These are phyloP conservation scores for Hydra vulgaris DNA, from an alignment of 30 jellyfish, hydroid and myxozoan genomes.

Conservation along the genomic window DNA sequence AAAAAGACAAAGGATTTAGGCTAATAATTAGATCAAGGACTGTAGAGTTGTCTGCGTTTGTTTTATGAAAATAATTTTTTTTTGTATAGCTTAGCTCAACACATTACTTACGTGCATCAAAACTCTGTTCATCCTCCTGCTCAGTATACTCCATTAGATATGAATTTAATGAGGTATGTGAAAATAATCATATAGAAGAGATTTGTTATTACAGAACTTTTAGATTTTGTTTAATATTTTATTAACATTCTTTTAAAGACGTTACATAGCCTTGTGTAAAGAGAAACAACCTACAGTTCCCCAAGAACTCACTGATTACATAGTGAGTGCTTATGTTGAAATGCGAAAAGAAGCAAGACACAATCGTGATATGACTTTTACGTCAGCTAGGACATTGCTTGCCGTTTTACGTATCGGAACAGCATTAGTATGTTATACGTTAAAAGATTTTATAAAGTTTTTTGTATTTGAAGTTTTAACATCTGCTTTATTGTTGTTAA, in stretches of 20 bases:
- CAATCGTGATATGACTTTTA: constrained; percentile 82
- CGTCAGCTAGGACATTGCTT: constrained; percentile 94
- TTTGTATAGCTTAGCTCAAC: constrained; percentile 79
- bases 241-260: constrained; percentile 19
- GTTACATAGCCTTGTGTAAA: constrained; percentile 90
- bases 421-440: constrained; percentile 58
- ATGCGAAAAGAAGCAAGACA: constrained; percentile 98
- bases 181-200: background rate
- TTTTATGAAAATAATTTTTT: too few relatives aligned
- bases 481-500: background rate
- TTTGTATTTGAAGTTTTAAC: background rate
- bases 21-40: too few relatives aligned
- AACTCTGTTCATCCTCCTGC: constrained; percentile 95
- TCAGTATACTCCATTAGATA: constrained; percentile 68
- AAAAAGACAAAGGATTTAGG: too few relatives aligned
- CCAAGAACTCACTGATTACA: constrained; percentile 79
- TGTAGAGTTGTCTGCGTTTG: background rate
- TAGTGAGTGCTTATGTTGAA: constrained; percentile 97
- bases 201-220: too few relatives aligned
- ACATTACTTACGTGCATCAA: constrained; percentile 89
- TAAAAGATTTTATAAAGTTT: background rate
- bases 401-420: constrained; percentile 88
- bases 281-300: constrained; percentile 89
- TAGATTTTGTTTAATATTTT: too few relatives aligned
- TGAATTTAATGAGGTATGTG: constrained; percentile 82